Base-by-base conservation (phyloP, 2,113 vertebrate genomes). In the Speoplatyrhinus poulsoni region DNA sequence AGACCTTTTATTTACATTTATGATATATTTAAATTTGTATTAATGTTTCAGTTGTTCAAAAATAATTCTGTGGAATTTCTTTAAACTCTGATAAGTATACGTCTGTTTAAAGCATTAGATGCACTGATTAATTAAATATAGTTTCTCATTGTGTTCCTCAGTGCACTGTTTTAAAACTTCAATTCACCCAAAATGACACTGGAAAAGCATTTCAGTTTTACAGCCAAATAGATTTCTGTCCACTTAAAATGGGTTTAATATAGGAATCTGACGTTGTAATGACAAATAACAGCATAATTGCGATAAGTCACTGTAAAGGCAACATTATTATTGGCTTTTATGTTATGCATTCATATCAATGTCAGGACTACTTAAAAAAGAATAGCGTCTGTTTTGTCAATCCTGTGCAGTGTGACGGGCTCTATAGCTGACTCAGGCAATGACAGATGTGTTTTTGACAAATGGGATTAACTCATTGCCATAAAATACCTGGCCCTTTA, bases 341-440 rank as follows among this genome's bases (percentile, higher is more conserved):
- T 19, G 16, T n/a, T 15, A 63, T 66, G 74, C 60, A 9, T 66
- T 71, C 69, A 71, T 69, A 75, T 72, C 49, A 11, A 65, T 52
- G 48, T 72, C 48, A 62, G 32, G 47, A 33, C 65, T 69, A 75
- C 70, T 71, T 62, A 71, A 70, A 73, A 26, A 60, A 62, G 49
- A n/a, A 75, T 69, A 84, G 73, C 67, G 67, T 68, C 58, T 84
- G 82, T 82, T 85, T 89, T 76, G 84, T 89, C 74, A 88, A 77
- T 62, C 74, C 49, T 1, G 36, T 62, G 60, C 73, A 53, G 66
- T 75, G 48, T 81, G 83, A 88, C 83, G 79, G 80, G 66, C 79
- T 81, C 81, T 15, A 49, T 62, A 68, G 79, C 73, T 90, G 90
- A 91, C 66, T 48, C 62, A 75, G 77, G 72, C 84, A 77, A 85